Evolutionary conservation across 2,888 invertebrate species (phyloP), one percentile per base, ranked within the genome.

Genomic region (Choreutis nemorana): DNA sequence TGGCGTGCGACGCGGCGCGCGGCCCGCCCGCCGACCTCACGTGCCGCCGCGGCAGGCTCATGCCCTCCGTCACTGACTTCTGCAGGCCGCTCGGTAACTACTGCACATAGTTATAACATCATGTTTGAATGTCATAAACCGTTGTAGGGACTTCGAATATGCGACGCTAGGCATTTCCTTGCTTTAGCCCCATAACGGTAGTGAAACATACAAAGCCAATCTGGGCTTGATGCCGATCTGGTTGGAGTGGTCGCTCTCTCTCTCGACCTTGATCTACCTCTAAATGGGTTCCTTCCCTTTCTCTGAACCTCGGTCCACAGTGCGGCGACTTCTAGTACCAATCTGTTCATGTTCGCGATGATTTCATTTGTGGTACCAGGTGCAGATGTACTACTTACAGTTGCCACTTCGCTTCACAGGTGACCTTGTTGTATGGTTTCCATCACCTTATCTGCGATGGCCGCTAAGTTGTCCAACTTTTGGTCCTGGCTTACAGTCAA

Each of bases 1-100:
- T 87, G 35, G 86, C 87, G 29, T 90, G 90, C 43, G 87, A 88
- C 12, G 47, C 66, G 0, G 80, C 79, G 2, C 48, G 82, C 30
- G 65, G 83, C 16, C 81, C 84, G 32, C 60, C 70, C 0, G 82
- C 83, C 3, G 83, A 85, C 0, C 70, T 87, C 3, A 83, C 85
- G 45, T 87, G 87, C 40, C 78, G 85, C 27, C 55, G 86, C 29
- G 87, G 87, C 1, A 73, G 85, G 38, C 59, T 88, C 26, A 80
- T 82, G 41, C 87, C 87, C 0, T 78, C 81, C 0, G 77, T 51
- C 50, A 87, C 67, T 43, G 81, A 72, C 52, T 65, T 81, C 55
- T 64, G 79, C 55, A 60, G 75, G 51, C 66, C 73, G 49, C 50
- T 77, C 35, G 73, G 75, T 77, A n/a, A n/a, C n/a, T n/a, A n/a